A percentile compares a stretch with the other conserved stretches of the same genome.
These are phyloP conservation scores for Plestiodon gilberti DNA, from an alignment of 2,113 vertebrate genomes.

Conservation along the genomic window DNA sequence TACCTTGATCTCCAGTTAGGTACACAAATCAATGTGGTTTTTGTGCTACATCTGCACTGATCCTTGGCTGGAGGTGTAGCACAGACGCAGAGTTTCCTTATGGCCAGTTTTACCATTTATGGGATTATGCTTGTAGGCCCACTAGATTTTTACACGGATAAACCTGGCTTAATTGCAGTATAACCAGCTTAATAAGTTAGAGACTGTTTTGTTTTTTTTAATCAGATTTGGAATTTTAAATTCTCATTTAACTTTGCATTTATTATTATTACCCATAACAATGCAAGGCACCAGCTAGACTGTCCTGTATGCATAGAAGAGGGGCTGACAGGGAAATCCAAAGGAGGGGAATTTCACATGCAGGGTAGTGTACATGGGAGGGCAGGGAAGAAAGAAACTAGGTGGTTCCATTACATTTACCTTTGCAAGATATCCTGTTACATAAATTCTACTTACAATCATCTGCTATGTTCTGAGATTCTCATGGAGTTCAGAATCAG, in stretches of 20 bases:
- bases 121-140: not conserved
- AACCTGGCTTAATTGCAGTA: not conserved
- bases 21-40: not conserved
- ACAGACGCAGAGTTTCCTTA: not conserved
- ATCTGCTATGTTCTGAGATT: not conserved
- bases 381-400: not conserved
- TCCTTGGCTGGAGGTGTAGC: too few relatives aligned
- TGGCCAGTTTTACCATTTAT: not conserved
- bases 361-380: not conserved
- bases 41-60: not conserved
- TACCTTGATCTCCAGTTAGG: not conserved
- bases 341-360: not conserved
- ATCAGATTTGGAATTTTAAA: not conserved
- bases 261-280: not conserved
- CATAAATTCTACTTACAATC: constrained; percentile 1
- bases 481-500: not conserved
- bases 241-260: not conserved
- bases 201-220: too few relatives aligned
- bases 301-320: not conserved
- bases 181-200: not conserved
- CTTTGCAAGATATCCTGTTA: not conserved
- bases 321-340: not conserved
- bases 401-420: not conserved
- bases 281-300: not conserved
- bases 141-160: not conserved